A percentile compares a stretch with the other conserved stretches of the same genome.
phyloP scores from a whole-genome alignment of 92 coral and sea anemone species.

The Nematostella vectensis region DNA sequence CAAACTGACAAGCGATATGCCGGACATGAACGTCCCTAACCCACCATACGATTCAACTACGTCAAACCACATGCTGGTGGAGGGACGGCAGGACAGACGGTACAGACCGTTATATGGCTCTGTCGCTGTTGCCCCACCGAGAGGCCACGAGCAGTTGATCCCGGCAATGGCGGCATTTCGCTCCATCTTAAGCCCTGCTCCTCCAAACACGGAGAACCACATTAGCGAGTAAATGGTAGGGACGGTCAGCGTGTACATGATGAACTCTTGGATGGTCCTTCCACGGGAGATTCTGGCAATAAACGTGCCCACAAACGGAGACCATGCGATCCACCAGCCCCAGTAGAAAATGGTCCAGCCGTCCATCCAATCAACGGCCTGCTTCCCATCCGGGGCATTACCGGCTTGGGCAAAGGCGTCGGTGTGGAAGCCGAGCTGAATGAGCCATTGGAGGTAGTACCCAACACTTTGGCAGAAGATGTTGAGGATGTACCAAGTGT shows the following conservation, averaged over 20 bases:
- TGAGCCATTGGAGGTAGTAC: slow-evolving; percentile 73
- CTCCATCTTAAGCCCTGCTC: slow-evolving; percentile 84
- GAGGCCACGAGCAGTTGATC: slow-evolving; percentile 56
- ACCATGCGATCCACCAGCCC: slow-evolving; percentile 99
- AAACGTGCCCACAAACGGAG: slow-evolving; percentile 95
- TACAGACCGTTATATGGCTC: slow-evolving; percentile 39
- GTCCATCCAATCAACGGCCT: slow-evolving; percentile 67
- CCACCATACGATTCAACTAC: slow-evolving; percentile 65
- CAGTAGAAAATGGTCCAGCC: slow-evolving; percentile 92
- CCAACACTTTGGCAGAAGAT: slow-evolving; percentile 15
- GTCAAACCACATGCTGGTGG: slow-evolving; percentile 70
- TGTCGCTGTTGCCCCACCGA: slow-evolving; percentile 45
- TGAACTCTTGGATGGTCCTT: slow-evolving; percentile 79
- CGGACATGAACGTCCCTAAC: slow-evolving; percentile 47
- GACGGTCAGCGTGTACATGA: slow-evolving; percentile 69
- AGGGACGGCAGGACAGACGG: slow-evolving; percentile 67
- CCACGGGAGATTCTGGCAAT: slow-evolving; percentile 88
- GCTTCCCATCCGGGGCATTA: slow-evolving; percentile 66
- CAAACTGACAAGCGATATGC: slow-evolving; percentile 56
- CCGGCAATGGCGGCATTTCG: slow-evolving; percentile 54
- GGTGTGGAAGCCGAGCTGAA: slow-evolving; percentile 90
- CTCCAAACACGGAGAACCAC: slow-evolving; percentile 87
- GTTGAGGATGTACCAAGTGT: slow-evolving; percentile 75
- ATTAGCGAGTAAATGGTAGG: slow-evolving; percentile 68
- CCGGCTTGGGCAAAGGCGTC: slow-evolving; percentile 92